Conservation (phyloP, 2,797 vertebrate genomes). For the Alfaro cultratus region DNA sequence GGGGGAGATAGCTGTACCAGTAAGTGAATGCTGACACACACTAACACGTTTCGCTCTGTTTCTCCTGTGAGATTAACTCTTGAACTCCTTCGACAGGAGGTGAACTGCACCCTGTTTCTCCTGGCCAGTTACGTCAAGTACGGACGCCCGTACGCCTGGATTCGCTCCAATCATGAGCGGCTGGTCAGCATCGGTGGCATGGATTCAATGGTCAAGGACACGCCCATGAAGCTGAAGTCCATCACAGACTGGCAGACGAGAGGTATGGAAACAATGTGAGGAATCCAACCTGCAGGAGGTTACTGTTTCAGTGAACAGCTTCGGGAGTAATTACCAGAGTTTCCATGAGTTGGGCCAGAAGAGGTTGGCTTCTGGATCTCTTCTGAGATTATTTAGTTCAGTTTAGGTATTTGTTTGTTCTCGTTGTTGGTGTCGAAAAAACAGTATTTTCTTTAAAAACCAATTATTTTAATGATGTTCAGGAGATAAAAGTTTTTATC, state of each 20-base stretch:
- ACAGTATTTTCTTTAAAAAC: background rate
- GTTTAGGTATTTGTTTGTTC: background rate
- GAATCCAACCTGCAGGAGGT: slow-evolving; percentile 59
- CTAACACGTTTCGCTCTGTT: background rate
- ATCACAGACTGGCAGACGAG: slow-evolving; percentile 81
- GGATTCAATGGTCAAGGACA: slow-evolving; percentile 81
- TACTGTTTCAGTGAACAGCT: slow-evolving; percentile 54
- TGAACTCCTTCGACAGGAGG: slow-evolving; percentile 69
- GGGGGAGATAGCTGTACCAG: slow-evolving; percentile 81
- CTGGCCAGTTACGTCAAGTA: slow-evolving; percentile 84
- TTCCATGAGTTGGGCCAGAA: slow-evolving; percentile 65
- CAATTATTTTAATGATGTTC: background rate
- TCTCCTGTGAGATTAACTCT: background rate
- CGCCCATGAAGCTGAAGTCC: slow-evolving; percentile 84
- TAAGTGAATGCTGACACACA: slow-evolving; percentile 51
- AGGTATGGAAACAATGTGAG: slow-evolving; percentile 75
- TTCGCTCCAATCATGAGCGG: slow-evolving; percentile 85
- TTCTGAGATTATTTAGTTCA: slow-evolving; percentile 1
- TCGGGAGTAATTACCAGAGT: slow-evolving; percentile 59
- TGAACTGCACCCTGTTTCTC: slow-evolving; percentile 85
- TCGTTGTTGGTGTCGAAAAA: background rate
- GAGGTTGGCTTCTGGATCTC: slow-evolving; percentile 53
- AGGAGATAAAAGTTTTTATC: background rate
- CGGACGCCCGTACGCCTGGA: slow-evolving; percentile 83
- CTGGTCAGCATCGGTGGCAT: slow-evolving; percentile 81